A percentile compares a stretch with the other conserved stretches of the same genome.
Evolutionary conservation across 2,113 vertebrate species (phyloP).

Genomic region (Cichladusa arquata): DNA sequence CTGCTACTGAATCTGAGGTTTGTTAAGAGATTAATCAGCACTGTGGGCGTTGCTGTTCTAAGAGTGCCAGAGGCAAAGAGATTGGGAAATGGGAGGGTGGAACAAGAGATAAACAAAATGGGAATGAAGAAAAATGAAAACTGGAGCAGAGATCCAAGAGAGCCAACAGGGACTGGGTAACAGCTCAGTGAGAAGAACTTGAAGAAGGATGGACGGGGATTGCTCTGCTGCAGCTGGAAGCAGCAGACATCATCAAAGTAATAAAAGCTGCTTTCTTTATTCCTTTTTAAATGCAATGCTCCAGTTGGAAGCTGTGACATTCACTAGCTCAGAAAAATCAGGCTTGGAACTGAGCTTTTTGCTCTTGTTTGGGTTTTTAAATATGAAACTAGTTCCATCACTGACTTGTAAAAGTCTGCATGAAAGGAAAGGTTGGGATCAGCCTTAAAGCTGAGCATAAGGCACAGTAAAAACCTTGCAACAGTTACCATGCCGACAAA

Average conservation of each 20-base stretch:
- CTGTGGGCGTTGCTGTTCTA: not conserved
- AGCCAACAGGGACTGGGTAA: not conserved
- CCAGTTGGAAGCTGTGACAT: not conserved
- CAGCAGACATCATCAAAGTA: not conserved
- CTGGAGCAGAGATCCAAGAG: not conserved
- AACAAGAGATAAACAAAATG: constrained; percentile 5
- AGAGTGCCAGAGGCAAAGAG: constrained; percentile 3
- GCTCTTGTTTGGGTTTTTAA: not conserved
- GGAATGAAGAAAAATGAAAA: not conserved
- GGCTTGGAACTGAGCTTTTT: not conserved
- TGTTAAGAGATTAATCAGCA: constrained; percentile 11
- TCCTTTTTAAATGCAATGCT: not conserved
- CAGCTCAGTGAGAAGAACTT: not conserved
- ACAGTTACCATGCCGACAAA: not conserved
- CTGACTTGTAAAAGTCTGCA: not conserved
- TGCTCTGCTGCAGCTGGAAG: not conserved
- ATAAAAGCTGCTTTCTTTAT: not conserved
- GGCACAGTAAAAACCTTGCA: not conserved
- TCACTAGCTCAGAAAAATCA: not conserved
- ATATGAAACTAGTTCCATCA: not conserved
- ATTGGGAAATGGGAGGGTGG: not conserved
- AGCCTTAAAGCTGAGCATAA: not conserved
- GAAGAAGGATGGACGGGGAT: not conserved
- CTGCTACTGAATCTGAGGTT: not conserved
- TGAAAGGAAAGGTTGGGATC: not conserved